Percentiles rank a stretch among this genome's conserved stretches.
These are phyloP conservation scores for Falcaria lacertinaria DNA, from an alignment of 2,888 invertebrate species.

Conservation along the genomic window DNA sequence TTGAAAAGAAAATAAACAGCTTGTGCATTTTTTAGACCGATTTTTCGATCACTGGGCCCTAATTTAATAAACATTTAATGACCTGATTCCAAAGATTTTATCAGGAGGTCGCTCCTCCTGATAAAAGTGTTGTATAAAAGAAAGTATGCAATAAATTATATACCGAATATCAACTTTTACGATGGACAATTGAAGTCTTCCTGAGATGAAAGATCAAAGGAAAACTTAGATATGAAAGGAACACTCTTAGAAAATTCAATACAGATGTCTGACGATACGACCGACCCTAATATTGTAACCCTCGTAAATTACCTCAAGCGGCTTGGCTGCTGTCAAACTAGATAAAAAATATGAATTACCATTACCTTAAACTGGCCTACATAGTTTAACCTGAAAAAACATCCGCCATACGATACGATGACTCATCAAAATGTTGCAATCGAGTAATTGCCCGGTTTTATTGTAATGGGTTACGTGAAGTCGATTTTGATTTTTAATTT, in stretches of 20 bases:
- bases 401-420: constrained; percentile 44
- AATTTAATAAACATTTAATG: neutral
- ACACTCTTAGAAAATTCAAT: neutral
- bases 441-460: constrained; percentile 17
- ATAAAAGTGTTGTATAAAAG: neutral
- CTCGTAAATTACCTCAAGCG: constrained; percentile 17
- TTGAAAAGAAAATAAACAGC: too few species aligned
- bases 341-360: constrained; percentile 43
- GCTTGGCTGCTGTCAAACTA: constrained; percentile 29
- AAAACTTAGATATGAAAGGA: neutral
- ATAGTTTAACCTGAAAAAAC: constrained; percentile 58
- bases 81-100: neutral
- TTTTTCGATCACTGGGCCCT: too few species aligned
- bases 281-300: constrained; percentile 3
- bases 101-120: neutral
- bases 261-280: constrained; percentile 5
- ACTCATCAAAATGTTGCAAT: constrained; percentile 33
- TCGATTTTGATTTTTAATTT: constrained; percentile 15
- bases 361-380: constrained; percentile 43
- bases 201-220: neutral
- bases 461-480: constrained; percentile 26
- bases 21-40: too few species aligned
- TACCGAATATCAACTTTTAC: neutral
- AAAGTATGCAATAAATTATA: neutral
- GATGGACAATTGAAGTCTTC: neutral